Base-by-base conservation (phyloP, 2,797 vertebrate species). In the Podarcis lilfordi region DNA sequence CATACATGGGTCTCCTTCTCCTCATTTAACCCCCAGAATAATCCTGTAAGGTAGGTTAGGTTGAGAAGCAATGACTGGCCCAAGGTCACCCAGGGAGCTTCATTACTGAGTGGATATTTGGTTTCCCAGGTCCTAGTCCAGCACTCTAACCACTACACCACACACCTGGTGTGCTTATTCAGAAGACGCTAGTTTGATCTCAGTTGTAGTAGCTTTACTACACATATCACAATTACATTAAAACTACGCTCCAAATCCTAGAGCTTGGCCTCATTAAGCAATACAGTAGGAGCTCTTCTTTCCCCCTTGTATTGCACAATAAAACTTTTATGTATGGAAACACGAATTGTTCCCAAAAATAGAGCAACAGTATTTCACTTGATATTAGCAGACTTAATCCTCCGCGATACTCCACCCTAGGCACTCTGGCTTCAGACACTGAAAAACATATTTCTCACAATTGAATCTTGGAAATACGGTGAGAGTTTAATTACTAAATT, bases 401-500 rank as follows among this genome's bases (percentile, higher is more conserved):
- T 71, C 13, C 5, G n/a, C 17, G 64, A 15, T 75, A 1, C 37
- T 88, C 13, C 10, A 75, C n/a, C 69, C 43, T 68, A 82, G 37
- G 23, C 64, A 75, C 40, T 75, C 40, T 86, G 88, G 88, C 71
- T 19, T 68, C 40, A 40, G 76, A 55, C 50, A 7, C 43, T 77
- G 4, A 69, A 6, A 40, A 0, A 78, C 40, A 27, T 32, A 2
- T 66, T 93, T 88, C 80, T 92, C 80, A 68, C 84, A 81, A 6
- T 45, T 77, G 15, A 7, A 3, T 89, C 85, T 89, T 84, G 81
- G 80, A 91, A 90, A 3, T 32, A 77, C 83, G 87, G 1, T 83
- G 68, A 7, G 84, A 91, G 92, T 8, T 32, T 86, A 93, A 91
- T 68, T 71, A 74, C 43, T 66, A 68, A 89, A 7, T 84, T 88